Evolutionary conservation across 2,888 invertebrate species (phyloP).

Genomic region (Epsilonema sp.): DNA sequence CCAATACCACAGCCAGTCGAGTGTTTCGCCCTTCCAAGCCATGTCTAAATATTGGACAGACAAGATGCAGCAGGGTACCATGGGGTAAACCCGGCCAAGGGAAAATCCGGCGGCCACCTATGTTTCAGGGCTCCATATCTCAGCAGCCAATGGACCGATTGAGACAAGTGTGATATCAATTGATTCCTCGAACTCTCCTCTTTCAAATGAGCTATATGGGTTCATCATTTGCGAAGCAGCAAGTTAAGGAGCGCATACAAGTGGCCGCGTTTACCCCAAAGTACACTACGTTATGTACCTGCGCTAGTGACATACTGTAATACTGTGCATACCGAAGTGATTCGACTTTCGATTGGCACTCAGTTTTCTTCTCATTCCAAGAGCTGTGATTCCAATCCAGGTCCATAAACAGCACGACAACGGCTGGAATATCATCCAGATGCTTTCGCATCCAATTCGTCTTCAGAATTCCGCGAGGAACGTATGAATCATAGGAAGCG

Average conservation of each 20-base stretch:
- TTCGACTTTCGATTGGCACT: conserved; percentile 73
- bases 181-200: too few species aligned
- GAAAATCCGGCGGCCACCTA: too few species aligned
- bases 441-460: conserved; percentile 88
- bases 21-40: conserved; percentile 31
- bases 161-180: too few species aligned
- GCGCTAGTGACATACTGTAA: too few species aligned
- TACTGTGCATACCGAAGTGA: conserved; percentile 36
- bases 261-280: too few species aligned
- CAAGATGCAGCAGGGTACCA: too few species aligned
- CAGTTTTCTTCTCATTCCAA: conserved; percentile 84
- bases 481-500: conserved; percentile 80
- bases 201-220: too few species aligned
- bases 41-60: conserved; percentile 13
- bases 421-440: conserved; percentile 64
- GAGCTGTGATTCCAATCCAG: conserved; percentile 85
- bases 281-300: conserved; percentile 1
- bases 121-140: too few species aligned
- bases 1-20: conserved; percentile 61
- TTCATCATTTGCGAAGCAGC: neutral
- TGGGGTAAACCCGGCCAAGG: too few species aligned
- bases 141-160: too few species aligned
- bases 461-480: conserved; percentile 58
- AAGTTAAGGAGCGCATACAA: conserved; percentile 2
- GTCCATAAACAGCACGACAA: conserved; percentile 83